Evolutionary conservation across 2,888 invertebrate genomes (phyloP).

Genomic region (Chloroclysta siterata): DNA sequence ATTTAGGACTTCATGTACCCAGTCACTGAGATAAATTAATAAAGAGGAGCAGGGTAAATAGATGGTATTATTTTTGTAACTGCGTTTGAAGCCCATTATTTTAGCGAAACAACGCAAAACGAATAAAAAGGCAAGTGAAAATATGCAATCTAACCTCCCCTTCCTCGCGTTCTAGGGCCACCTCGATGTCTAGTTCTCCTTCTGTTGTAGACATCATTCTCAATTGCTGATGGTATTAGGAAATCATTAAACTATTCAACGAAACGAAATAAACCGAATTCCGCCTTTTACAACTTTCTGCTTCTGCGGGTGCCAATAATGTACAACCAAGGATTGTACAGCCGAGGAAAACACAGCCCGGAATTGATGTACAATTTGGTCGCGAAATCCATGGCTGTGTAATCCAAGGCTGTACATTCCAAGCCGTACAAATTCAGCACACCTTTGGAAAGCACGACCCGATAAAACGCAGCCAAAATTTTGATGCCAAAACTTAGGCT

Average conservation of each 20-base stretch:
- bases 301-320: constrained; percentile 53
- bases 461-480: too few relatives aligned
- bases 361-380: too few relatives aligned
- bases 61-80: background rate
- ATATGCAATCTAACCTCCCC: constrained; percentile 86
- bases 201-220: constrained; percentile 85
- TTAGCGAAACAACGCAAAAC: constrained; percentile 3
- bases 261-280: constrained; percentile 59
- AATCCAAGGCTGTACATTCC: too few relatives aligned
- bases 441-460: too few relatives aligned
- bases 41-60: background rate
- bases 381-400: too few relatives aligned
- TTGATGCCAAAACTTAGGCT: too few relatives aligned
- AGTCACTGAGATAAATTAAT: background rate
- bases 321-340: constrained; percentile 48
- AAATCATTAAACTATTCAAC: constrained; percentile 64
- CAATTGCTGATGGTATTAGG: constrained; percentile 46
- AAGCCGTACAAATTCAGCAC: too few relatives aligned
- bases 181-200: constrained; percentile 84
- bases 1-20: background rate
- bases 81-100: background rate
- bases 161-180: constrained; percentile 87
- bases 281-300: constrained; percentile 53
- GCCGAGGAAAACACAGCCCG: too few relatives aligned
- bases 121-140: constrained; percentile 8